Evolutionary conservation across 1,140 invertebrate species (phyloP).

Genomic region (Bombyx mandarina): DNA sequence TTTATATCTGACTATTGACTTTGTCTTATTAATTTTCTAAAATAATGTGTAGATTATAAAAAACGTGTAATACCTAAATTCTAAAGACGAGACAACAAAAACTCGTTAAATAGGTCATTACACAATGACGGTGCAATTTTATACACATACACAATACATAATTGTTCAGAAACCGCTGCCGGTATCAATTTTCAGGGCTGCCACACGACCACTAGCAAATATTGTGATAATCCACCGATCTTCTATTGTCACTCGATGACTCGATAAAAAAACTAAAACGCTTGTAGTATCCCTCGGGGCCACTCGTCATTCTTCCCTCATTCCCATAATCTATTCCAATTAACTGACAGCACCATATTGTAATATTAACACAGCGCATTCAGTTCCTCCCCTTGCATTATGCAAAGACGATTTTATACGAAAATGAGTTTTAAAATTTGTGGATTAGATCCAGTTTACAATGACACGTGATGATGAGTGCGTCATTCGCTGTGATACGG

Average conservation of each 20-base stretch:
- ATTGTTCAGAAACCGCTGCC: conserved; percentile 23
- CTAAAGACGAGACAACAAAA: no score
- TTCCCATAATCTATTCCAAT: conserved; percentile 71
- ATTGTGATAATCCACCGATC: conserved; percentile 61
- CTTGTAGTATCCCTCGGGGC: conserved; percentile 46
- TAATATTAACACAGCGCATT: conserved; percentile 67
- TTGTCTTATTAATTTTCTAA: no score
- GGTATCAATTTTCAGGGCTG: conserved; percentile 38
- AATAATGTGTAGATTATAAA: no score
- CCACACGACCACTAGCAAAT: conserved; percentile 56
- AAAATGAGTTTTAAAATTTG: conserved; percentile 12
- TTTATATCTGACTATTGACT: no score
- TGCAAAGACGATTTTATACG: conserved; percentile 1
- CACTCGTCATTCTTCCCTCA: conserved; percentile 50
- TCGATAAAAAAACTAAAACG: conserved; percentile 65
- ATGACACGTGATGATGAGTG: conserved; percentile 2
- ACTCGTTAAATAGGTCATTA: conserved; percentile 13
- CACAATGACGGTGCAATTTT: conserved; percentile 12
- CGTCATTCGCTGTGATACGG: conserved; percentile 23
- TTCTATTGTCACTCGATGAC: conserved; percentile 60
- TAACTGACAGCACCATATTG: conserved; percentile 70
- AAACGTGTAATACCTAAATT: no score
- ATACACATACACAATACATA: conserved; percentile 11
- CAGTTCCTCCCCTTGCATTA: conserved; percentile 29
- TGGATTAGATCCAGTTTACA: conserved; percentile 8